Base-by-base conservation (phyloP, 1,140 invertebrate genomes). In the Philopotamus ludificatus region DNA sequence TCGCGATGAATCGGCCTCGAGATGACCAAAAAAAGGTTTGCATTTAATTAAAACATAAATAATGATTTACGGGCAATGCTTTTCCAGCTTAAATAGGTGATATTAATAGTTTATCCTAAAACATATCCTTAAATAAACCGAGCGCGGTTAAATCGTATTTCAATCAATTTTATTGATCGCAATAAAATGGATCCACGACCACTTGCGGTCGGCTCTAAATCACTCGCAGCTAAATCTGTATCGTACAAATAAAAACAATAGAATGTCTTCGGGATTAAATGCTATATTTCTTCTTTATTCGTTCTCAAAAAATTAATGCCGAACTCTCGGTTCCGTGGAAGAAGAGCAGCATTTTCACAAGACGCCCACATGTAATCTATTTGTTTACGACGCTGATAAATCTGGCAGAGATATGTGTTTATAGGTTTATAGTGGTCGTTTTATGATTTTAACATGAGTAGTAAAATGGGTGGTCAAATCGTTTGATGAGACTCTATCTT, bases 381-480 rank as follows among this genome's bases (percentile, higher is more conserved):
- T 57, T 21, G 28, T 57, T 57, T 57, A 57, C 54, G 54, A 57
- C 42, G 54, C 23, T 57, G 54, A 57, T 57, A 57, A 57, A 57
- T 57, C 54, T 28, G 42, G 54, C 39, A 41, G 15, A 42, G 54
- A 41, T 57, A 57, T 57, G 54, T 57, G 39, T 57, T 57, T 57
- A 57, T 39, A 57, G 34, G 54, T 39, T 57, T 42, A 57, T 34
- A 41, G 54, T 42, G 54, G 39, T 42, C 54, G 34, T 57, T 57
- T 57, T 57, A 57, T 57, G 54, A 57, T 57, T 57, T 57, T 57
- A 57, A 57, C 54, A 57, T 39, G 54, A 57, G 54, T 42, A 57
- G 54, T 57, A 57, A 57, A 57, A 57, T 57, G 54, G 54, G 54
- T 57, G 54, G 54, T 57, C 54, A 28, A 18, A 4, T 4, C 12